These are phyloP conservation scores for Eulemur albifrons DNA, from an alignment of 2,797 vertebrate genomes.

Conservation along the genomic window DNA sequence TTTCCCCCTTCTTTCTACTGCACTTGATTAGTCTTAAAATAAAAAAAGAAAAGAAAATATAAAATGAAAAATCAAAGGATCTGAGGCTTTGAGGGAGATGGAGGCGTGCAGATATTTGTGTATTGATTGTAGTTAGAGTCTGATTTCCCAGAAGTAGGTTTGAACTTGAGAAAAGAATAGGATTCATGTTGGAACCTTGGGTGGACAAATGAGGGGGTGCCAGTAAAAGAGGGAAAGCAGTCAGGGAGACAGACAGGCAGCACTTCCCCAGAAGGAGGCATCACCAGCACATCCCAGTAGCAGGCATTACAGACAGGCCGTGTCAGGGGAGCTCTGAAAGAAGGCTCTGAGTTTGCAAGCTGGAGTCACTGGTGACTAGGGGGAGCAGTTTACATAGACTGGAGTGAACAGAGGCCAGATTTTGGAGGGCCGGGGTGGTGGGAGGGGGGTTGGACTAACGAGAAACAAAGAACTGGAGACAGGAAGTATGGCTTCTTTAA, in stretches of 20 bases:
- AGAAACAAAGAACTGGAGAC: neutral
- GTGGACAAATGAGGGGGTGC: neutral
- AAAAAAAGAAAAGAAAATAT: neutral
- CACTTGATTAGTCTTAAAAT: no score
- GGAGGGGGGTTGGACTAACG: neutral
- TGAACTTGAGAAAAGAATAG: conserved; percentile 21
- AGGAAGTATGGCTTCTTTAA: neutral
- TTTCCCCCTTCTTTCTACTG: no score
- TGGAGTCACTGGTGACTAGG: neutral
- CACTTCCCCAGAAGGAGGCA: neutral
- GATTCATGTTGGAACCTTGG: neutral
- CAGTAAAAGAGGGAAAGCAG: neutral
- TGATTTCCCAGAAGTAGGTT: neutral
- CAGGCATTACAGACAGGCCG: neutral
- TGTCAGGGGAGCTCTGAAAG: neutral
- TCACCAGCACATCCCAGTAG: no score
- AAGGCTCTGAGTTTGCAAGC: neutral
- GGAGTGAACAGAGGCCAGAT: neutral
- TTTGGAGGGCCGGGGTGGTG: neutral
- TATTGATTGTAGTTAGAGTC: neutral
- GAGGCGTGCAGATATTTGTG: neutral
- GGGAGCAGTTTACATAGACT: neutral
- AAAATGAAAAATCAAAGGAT: neutral
- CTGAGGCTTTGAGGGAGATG: neutral
- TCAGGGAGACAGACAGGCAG: neutral